phyloP scores from a whole-genome alignment of 2,113 vertebrate species.

The Callopanchax toddi region DNA sequence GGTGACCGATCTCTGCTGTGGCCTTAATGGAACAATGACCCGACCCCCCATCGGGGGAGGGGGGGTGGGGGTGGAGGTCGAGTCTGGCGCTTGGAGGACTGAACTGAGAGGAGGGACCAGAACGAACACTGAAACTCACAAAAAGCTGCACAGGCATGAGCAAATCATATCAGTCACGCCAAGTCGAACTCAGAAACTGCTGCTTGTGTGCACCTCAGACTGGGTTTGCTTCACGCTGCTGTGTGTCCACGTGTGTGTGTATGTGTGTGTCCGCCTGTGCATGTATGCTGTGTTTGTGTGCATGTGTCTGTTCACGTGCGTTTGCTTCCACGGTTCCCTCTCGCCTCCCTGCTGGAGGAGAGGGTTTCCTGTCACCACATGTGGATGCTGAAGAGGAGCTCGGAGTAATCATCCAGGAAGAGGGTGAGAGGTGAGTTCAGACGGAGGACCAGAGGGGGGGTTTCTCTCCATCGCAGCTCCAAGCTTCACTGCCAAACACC shows the following conservation, averaged over 20 bases:
- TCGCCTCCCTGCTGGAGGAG: conserved; percentile 51
- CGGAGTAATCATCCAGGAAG: conserved; percentile 62
- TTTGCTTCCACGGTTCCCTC: conserved; percentile 38
- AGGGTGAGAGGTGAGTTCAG: neutral
- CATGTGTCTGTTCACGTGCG: conserved; percentile 43
- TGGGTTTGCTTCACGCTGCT: conserved; percentile 63
- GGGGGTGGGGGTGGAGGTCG: conserved; percentile 34
- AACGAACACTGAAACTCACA: conserved; percentile 41
- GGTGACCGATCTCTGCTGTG: conserved; percentile 69
- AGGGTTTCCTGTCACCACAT: conserved; percentile 66
- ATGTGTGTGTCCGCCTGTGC: conserved; percentile 60
- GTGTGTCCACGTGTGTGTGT: conserved; percentile 31
- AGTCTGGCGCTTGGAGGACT: conserved; percentile 38
- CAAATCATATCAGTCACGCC: conserved; percentile 60
- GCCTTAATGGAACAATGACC: conserved; percentile 76
- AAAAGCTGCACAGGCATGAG: conserved; percentile 69
- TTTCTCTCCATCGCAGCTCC: conserved; percentile 28
- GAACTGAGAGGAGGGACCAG: conserved; percentile 54
- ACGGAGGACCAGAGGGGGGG: conserved; percentile 20
- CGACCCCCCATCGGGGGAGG: conserved; percentile 27
- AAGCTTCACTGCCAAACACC: conserved; percentile 71
- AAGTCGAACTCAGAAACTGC: conserved; percentile 69
- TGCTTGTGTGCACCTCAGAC: conserved; percentile 55
- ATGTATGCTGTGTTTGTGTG: conserved; percentile 61
- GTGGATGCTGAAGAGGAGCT: conserved; percentile 27